phyloP scores from a whole-genome alignment of 2,113 vertebrate species.

The Muntiacus muntjak region DNA sequence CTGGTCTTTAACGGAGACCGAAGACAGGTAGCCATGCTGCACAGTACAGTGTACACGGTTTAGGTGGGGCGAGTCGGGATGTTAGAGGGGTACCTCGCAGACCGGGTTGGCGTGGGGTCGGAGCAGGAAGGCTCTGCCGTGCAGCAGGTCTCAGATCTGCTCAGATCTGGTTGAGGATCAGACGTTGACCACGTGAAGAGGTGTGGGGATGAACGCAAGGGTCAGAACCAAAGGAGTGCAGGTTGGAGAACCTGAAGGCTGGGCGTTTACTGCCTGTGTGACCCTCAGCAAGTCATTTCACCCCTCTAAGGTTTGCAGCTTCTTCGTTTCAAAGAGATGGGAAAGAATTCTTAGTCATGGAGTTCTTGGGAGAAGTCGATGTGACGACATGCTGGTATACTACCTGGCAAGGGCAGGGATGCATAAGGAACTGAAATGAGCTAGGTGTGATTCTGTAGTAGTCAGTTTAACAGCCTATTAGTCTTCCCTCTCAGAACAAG shows the following conservation, averaged over 20 bases:
- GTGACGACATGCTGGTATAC: neutral
- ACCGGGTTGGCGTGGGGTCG: fast-evolving
- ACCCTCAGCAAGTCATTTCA: neutral
- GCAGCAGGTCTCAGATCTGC: too few relatives aligned
- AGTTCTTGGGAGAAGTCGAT: neutral
- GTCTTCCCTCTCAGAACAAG: neutral
- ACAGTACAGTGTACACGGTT: neutral
- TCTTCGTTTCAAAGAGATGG: neutral
- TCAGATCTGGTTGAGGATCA: neutral
- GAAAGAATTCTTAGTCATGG: neutral
- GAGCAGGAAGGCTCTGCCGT: too few relatives aligned
- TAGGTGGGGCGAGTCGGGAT: neutral
- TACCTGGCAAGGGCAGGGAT: neutral
- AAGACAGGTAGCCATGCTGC: neutral
- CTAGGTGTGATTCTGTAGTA: neutral
- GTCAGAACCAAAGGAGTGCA: neutral
- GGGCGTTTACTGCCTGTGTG: neutral
- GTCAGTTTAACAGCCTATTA: neutral
- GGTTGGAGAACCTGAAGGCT: neutral
- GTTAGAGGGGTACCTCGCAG: neutral
- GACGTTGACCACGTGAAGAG: too few relatives aligned
- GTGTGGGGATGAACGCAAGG: neutral
- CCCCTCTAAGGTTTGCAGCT: neutral
- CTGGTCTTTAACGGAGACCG: neutral
- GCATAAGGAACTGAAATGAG: neutral